Base-by-base conservation (phyloP, 2,797 vertebrate genomes). In the Notoglanidium macrostoma region DNA sequence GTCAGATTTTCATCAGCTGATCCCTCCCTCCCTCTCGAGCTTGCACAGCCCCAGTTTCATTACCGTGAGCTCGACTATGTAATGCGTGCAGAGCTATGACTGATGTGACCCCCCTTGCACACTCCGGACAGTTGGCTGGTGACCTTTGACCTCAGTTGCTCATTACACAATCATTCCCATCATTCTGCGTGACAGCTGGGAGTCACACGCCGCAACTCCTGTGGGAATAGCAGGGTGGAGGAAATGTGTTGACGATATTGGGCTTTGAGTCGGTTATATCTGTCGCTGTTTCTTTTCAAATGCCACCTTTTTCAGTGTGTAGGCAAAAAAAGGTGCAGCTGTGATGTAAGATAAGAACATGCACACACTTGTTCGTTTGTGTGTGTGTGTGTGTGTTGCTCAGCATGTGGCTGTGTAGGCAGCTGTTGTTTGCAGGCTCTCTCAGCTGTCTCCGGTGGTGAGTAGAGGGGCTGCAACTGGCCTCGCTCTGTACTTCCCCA, bases 391-490 rank as follows among this genome's bases (percentile, higher is more conserved):
- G 67, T 68, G 59, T 29, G 23, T 78, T 35, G 68, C 32, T 67
- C 19, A 61, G 57, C n/a, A 15, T 85, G 85, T 79, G 73, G 61
- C 49, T 6, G 81, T 46, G 74, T 55, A 65, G 70, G 61, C 88
- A 87, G 88, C 86, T 89, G 88, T 85, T 85, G 78, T 89, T 79
- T 35, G 86, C 88, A 89, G 77, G 44, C 86, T 29, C 40, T 86
- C 85, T 86, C 85, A 79, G 89, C 86, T 87, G 89, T 84, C 86
- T 87, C 89, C n/a, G 84, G 84, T 57, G 68, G 57, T 46, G 85
- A 89, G 65, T 46, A 26, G 77, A 80, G 51, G 70, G 32, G 67
- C 82, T 74, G 77, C 76, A 87, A 81, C 79, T 86, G 79, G 79
- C 86, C 84, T 85, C 51, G 57, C 81, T 86, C 54, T 63, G 65